These are phyloP conservation scores for Chiloscyllium punctatum DNA, from an alignment of 2,797 vertebrate species.

Conservation along the genomic window DNA sequence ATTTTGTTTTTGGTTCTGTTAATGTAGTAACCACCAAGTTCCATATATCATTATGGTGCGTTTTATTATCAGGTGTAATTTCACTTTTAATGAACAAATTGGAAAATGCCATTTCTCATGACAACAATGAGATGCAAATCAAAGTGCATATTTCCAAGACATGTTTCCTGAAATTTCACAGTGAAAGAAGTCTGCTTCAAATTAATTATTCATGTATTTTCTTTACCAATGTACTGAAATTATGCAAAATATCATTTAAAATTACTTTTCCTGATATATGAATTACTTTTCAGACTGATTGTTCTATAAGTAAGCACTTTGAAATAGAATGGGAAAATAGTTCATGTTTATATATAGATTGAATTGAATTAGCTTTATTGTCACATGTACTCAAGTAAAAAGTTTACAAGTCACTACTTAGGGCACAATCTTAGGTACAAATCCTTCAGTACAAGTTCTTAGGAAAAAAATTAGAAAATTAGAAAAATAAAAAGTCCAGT, in stretches of 20 bases:
- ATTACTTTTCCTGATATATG: neutral
- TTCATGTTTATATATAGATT: neutral
- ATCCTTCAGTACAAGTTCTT: too few relatives aligned
- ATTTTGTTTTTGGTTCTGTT: neutral
- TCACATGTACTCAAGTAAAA: too few relatives aligned
- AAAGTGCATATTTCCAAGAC: neutral
- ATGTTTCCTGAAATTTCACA: neutral
- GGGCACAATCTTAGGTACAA: too few relatives aligned
- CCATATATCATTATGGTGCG: neutral
- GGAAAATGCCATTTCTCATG: neutral
- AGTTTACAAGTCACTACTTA: too few relatives aligned
- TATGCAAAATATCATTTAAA: neutral
- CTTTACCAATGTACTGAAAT: neutral
- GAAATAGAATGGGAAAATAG: neutral
- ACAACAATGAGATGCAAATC: neutral
- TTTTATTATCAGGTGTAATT: neutral
- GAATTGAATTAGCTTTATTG: too few relatives aligned
- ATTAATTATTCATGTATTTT: neutral
- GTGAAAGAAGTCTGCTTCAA: neutral
- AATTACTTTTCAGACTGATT: neutral
- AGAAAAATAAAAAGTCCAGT: too few relatives aligned
- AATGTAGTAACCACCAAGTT: neutral
- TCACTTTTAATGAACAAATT: neutral
- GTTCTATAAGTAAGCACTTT: neutral
- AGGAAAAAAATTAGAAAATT: too few relatives aligned